A percentile compares a stretch with the other conserved stretches of the same genome.
phyloP scores from a whole-genome alignment of 2,113 vertebrate genomes.

The Dermatemys mawii region DNA sequence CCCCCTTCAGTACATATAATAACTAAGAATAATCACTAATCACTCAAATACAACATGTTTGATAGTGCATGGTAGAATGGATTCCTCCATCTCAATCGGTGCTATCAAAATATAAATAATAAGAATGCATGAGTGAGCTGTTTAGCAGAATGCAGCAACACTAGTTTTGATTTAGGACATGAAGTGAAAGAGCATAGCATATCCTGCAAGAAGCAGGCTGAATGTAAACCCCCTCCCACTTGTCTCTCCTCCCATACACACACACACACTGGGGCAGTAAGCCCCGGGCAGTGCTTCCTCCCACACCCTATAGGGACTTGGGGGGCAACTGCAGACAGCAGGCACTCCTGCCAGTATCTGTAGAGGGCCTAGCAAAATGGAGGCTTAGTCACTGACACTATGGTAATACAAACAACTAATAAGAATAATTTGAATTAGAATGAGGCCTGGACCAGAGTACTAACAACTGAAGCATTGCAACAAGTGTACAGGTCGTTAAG shows the following conservation, averaged over 20 bases:
- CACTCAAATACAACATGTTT: background rate
- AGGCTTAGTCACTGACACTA: background rate
- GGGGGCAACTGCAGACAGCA: background rate
- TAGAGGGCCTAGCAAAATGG: background rate
- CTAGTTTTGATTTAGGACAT: conserved; percentile 44
- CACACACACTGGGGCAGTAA: background rate
- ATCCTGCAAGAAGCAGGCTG: conserved; percentile 18
- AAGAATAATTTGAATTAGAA: background rate
- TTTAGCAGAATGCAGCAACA: background rate
- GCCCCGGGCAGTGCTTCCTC: background rate
- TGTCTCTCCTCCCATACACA: too few species aligned
- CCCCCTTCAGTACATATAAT: background rate
- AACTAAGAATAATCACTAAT: background rate
- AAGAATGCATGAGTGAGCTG: background rate
- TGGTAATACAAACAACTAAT: background rate
- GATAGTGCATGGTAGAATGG: background rate
- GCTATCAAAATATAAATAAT: background rate
- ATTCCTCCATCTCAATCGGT: background rate
- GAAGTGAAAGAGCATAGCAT: conserved; percentile 2
- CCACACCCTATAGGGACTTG: background rate
- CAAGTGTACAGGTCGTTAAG: background rate
- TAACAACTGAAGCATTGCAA: background rate
- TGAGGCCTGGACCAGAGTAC: background rate
- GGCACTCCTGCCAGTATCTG: background rate
- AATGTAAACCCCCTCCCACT: background rate